Conservation (phyloP, 1,140 invertebrate genomes). For the Drosophila kurseongensis region DNA sequence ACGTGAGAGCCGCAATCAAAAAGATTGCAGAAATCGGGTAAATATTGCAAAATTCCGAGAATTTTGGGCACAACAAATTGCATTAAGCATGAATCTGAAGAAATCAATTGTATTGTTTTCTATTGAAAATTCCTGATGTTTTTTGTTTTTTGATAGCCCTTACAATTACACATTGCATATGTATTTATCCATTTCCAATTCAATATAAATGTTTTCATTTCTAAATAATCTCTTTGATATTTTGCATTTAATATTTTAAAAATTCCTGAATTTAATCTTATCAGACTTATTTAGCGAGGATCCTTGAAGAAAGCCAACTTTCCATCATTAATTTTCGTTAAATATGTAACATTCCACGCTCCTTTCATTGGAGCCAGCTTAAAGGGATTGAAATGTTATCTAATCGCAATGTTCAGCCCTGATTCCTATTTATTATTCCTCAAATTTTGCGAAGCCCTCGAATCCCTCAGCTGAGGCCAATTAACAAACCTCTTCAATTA, state of each 20-base stretch:
- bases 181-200: too few relatives aligned
- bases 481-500: constrained; percentile 36
- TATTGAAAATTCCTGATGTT: too few relatives aligned
- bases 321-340: background rate
- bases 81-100: background rate
- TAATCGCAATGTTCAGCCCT: background rate
- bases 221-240: too few relatives aligned
- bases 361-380: too few relatives aligned
- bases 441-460: background rate
- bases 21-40: background rate
- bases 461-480: background rate
- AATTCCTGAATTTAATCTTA: background rate
- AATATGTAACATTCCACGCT: background rate
- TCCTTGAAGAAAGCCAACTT: background rate
- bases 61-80: background rate
- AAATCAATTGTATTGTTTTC: too few relatives aligned
- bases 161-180: background rate
- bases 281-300: too few relatives aligned
- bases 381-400: background rate
- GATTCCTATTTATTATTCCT: background rate
- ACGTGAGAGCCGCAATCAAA: constrained; percentile 18
- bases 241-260: background rate
- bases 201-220: too few relatives aligned
- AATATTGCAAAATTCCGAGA: constrained; percentile 1
- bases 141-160: background rate